Evolutionary conservation across 2,113 vertebrate genomes (phyloP).

Genomic region (Tonatia bakeri): DNA sequence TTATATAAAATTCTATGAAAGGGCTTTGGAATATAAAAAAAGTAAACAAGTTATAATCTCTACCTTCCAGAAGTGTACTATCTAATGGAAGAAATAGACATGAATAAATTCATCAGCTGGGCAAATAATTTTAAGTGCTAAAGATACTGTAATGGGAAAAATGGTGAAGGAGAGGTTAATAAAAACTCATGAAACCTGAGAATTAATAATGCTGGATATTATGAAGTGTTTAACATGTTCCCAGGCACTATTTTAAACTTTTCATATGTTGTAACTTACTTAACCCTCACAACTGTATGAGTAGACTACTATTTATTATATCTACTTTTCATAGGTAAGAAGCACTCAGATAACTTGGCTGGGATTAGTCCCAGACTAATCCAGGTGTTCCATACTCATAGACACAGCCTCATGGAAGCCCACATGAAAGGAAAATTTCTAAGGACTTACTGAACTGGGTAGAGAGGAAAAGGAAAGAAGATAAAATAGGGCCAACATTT

Average conservation of each 20-base stretch:
- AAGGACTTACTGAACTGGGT: not conserved
- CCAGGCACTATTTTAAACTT: not conserved
- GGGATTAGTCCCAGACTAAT: not conserved
- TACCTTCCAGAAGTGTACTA: not conserved
- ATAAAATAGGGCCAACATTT: not conserved
- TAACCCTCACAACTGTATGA: not conserved
- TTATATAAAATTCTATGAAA: not conserved
- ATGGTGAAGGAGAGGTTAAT: not conserved
- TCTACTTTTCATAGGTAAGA: not conserved
- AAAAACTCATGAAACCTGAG: not conserved
- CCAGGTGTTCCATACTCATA: not conserved
- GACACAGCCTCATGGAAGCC: not conserved
- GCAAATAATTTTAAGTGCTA: not conserved
- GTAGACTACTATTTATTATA: not conserved
- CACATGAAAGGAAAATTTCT: not conserved
- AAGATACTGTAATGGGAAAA: not conserved
- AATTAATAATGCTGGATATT: not conserved
- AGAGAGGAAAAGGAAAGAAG: not conserved
- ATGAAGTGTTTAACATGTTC: not conserved
- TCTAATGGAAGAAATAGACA: constrained; percentile 19
- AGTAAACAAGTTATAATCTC: not conserved
- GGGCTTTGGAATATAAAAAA: not conserved
- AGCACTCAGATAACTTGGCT: not conserved
- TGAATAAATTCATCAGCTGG: not conserved
- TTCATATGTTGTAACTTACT: not conserved